phyloP scores from a whole-genome alignment of 2,888 invertebrate species.

The Caenorhabditis sp. region DNA sequence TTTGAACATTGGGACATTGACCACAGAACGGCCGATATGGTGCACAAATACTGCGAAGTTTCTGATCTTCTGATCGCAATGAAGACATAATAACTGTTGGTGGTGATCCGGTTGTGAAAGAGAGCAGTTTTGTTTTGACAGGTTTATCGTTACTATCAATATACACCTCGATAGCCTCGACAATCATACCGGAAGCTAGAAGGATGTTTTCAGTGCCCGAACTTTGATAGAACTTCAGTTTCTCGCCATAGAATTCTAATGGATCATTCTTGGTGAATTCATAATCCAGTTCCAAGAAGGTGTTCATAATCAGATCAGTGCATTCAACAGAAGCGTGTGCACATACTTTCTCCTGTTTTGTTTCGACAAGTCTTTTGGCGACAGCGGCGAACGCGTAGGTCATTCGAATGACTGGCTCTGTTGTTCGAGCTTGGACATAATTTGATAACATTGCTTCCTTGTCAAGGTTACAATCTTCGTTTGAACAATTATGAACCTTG shows the following conservation, averaged over 20 bases:
- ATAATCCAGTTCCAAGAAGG: constrained; percentile 51
- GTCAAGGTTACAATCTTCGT: constrained; percentile 43
- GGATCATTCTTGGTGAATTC: constrained; percentile 59
- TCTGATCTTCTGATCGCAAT: constrained; percentile 41
- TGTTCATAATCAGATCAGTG: constrained; percentile 52
- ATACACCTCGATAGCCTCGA: constrained; percentile 52
- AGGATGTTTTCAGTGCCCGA: constrained; percentile 38
- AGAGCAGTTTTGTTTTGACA: constrained; percentile 35
- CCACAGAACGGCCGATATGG: constrained; percentile 66
- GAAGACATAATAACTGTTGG: constrained; percentile 48
- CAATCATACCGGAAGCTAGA: constrained; percentile 56
- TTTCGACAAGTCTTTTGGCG: constrained; percentile 46
- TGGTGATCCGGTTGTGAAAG: constrained; percentile 46
- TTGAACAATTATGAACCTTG: constrained; percentile 51
- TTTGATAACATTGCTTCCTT: constrained; percentile 40
- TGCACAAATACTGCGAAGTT: constrained; percentile 60
- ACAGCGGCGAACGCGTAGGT: constrained; percentile 67
- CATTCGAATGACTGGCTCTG: constrained; percentile 63
- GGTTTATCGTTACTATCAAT: constrained; percentile 28
- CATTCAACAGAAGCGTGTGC: constrained; percentile 54
- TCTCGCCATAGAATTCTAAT: constrained; percentile 47
- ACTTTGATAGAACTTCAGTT: constrained; percentile 42
- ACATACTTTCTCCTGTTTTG: constrained; percentile 51
- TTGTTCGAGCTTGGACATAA: constrained; percentile 51
- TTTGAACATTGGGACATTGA: constrained; percentile 58